Base-by-base conservation (phyloP, 2,797 vertebrate species). In the Clamator glandarius region DNA sequence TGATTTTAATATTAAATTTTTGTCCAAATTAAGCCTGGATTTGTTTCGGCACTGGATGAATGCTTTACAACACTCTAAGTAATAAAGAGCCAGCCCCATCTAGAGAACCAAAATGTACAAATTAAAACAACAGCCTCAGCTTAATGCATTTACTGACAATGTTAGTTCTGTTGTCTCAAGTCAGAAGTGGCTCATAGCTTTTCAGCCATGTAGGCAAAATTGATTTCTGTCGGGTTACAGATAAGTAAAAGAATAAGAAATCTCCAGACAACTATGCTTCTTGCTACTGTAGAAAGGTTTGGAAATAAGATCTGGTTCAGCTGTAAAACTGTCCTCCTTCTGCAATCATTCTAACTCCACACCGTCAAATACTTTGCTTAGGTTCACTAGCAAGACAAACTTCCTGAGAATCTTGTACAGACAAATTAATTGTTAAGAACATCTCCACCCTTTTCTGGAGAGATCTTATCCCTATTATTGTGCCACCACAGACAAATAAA, bases 381-480 rank as follows among this genome's bases (percentile, higher is more conserved):
- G 31, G 8, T 23, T 72, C 20, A 44, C 6, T 28, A 42, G 6
- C 8, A 83, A 48, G 19, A 67, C 66, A 70, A 67, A 18, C 8
- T 88, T n/a, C 26, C 3, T 0, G 0, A 52, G 10, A 18, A 10
- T 48, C 41, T 84, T 39, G 5, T 11, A 11, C 4, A 35, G 8
- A 29, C 9, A 44, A 28, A 69, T 19, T 24, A n/a, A 6, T 36
- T 29, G 9, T 7, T 28, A 48, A 58, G 35, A 73, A 9, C 4
- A 62, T 55, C 35, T 44, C 26, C 55, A 5, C 5, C 19, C 8
- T 11, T 70, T 68, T 77, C 48, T 55, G 21, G 12, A 26, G 6
- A 55, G 13, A 39, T 58, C 84, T 82, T 42, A 29, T 8, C 3
- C 6, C n/a, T 6, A 3, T 72, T 50, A 50, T 18, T 46, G 11